Conservation (phyloP, 2,888 invertebrate genomes). For the Spodoptera littoralis region DNA sequence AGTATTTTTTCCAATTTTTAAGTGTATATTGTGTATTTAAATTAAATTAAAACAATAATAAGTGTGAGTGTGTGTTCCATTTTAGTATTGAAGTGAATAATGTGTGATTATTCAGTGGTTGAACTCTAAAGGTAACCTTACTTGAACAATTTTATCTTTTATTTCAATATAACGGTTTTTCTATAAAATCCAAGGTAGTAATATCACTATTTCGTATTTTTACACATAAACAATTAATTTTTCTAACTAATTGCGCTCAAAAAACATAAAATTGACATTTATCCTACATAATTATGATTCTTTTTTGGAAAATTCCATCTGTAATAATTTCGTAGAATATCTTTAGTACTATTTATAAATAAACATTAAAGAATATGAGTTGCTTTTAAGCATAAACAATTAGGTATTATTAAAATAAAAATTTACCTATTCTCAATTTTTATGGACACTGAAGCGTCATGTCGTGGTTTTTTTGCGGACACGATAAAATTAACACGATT, state of each 20-base stretch:
- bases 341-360: too few species aligned
- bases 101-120: constrained; percentile 23
- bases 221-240: background rate
- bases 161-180: constrained; percentile 5
- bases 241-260: background rate
- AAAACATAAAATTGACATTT: too few species aligned
- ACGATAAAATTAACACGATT: too few species aligned
- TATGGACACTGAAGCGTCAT: too few species aligned
- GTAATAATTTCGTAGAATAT: too few species aligned
- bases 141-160: constrained; percentile 22
- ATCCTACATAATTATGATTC: too few species aligned
- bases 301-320: too few species aligned
- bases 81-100: constrained; percentile 9
- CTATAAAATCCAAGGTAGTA: background rate
- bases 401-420: too few species aligned
- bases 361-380: too few species aligned
- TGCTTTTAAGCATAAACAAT: too few species aligned
- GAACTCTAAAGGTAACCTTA: constrained; percentile 29
- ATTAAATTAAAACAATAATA: constrained; percentile 2
- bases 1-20: constrained; percentile 14
- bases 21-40: constrained; percentile 26
- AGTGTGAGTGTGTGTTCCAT: background rate
- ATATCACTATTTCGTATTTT: background rate
- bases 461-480: too few species aligned
- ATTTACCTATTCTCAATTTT: too few species aligned